Conservation (phyloP, 2,797 vertebrate species). For the Rousettus madagascariensis region DNA sequence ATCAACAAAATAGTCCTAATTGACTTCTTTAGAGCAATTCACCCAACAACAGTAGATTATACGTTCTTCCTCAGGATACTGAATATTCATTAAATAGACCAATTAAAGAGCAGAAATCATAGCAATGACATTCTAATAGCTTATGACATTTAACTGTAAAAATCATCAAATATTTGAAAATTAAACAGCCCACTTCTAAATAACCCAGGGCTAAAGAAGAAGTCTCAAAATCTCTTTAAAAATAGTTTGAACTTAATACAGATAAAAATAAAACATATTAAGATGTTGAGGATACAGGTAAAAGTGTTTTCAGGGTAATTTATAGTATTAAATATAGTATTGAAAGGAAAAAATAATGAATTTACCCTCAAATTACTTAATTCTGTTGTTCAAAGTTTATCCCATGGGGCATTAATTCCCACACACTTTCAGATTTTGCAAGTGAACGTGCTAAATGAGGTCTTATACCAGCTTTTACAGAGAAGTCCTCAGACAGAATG, state of each 20-base stretch:
- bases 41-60: background rate
- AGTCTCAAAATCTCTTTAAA: background rate
- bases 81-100: background rate
- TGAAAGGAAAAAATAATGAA: background rate
- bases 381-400: background rate
- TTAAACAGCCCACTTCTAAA: background rate
- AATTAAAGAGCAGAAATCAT: background rate
- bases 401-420: background rate
- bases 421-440: background rate
- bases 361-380: background rate
- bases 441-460: too few species aligned
- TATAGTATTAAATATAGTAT: too few species aligned
- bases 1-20: background rate
- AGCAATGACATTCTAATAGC: background rate
- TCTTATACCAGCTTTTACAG: background rate
- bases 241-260: background rate
- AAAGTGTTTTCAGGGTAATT: too few species aligned
- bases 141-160: background rate
- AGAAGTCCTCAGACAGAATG: background rate
- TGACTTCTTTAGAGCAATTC: background rate
- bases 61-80: background rate
- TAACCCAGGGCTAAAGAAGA: background rate
- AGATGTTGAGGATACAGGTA: background rate
- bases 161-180: background rate
- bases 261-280: background rate